Evolutionary conservation across 1,140 invertebrate genomes (phyloP).

Genomic region (Dreissena polymorpha): DNA sequence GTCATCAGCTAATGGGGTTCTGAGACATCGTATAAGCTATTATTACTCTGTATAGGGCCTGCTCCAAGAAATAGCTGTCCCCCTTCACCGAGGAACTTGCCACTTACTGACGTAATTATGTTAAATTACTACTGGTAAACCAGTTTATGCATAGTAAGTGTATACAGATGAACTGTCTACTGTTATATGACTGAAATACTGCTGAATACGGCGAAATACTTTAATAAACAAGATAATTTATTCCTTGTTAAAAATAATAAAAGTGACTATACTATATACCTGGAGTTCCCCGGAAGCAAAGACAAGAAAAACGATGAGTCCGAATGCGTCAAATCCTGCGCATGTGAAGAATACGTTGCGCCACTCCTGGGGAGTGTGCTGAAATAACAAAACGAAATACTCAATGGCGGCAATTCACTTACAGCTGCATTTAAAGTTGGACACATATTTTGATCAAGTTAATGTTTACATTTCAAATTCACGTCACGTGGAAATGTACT

Average conservation of each 20-base stretch:
- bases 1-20: too few relatives aligned
- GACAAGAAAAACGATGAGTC: constrained; percentile 33
- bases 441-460: background rate
- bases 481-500: background rate
- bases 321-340: constrained; percentile 40
- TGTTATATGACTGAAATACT: too few relatives aligned
- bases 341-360: constrained; percentile 43
- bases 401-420: background rate
- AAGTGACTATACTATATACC: background rate
- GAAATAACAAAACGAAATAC: background rate
- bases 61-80: too few relatives aligned
- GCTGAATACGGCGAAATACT: too few relatives aligned
- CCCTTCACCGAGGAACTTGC: background rate
- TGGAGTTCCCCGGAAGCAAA: constrained; percentile 36
- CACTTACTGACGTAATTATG: background rate
- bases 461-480: too few relatives aligned
- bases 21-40: too few relatives aligned
- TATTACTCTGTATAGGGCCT: too few relatives aligned
- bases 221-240: background rate
- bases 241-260: background rate
- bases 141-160: background rate
- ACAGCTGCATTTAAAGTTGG: background rate
- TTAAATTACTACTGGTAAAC: background rate
- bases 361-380: constrained; percentile 49
- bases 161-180: too few relatives aligned